These are phyloP conservation scores for Xenopus laevis DNA, from an alignment of 2,113 vertebrate genomes.

Conservation along the genomic window DNA sequence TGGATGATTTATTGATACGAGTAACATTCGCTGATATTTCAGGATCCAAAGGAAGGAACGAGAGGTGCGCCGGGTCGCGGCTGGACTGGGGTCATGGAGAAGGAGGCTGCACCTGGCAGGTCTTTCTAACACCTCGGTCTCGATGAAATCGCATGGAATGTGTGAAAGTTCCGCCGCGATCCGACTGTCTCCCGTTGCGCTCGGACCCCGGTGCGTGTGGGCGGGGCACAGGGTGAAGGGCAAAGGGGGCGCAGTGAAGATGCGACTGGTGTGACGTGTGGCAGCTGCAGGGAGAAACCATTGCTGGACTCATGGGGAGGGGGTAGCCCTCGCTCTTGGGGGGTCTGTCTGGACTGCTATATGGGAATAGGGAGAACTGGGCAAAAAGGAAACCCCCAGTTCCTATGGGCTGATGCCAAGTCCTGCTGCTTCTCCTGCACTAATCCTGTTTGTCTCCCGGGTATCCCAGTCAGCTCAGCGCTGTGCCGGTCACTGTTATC, in stretches of 20 bases:
- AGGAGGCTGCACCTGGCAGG: background rate
- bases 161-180: background rate
- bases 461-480: too few species aligned
- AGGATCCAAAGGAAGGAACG: slow-evolving; percentile 3
- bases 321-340: too few species aligned
- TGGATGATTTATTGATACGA: slow-evolving; percentile 25
- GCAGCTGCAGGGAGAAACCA: too few species aligned
- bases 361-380: background rate
- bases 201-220: slow-evolving; percentile 2
- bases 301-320: background rate
- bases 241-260: background rate
- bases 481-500: too few species aligned
- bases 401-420: background rate
- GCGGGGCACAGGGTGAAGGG: background rate
- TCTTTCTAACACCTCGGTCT: background rate
- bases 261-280: too few species aligned
- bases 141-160: background rate
- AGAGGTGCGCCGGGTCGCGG: background rate
- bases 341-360: background rate
- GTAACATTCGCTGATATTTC: slow-evolving; percentile 5
- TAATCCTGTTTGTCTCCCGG: too few species aligned
- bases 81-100: background rate
- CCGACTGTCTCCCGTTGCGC: background rate
- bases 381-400: background rate
- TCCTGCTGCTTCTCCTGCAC: background rate